Base-by-base conservation (phyloP, 2,797 vertebrate species). In the Enteromius fasciolatus region DNA sequence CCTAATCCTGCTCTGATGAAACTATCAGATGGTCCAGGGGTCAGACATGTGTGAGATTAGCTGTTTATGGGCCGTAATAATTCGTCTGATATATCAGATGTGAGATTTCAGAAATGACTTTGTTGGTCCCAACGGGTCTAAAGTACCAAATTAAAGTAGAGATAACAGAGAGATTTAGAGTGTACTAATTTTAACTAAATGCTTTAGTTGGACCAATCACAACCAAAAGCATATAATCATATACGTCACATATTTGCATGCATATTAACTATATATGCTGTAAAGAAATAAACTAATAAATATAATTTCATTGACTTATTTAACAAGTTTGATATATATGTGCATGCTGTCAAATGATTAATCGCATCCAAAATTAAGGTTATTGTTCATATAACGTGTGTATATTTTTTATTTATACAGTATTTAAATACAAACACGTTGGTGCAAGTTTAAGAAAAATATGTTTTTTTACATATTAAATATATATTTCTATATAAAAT, bases 31-130 rank as follows among this genome's bases (percentile, higher is more conserved):
- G 12, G 20, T 64, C 11, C 48, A 75, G 12, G 25, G 80, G 36
- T 76, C 73, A 76, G n/a, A 33, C 33, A 48, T 48, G 36, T 23
- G 25, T 46, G 20, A 68, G 64, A 82, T 76, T 76, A 82, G 73
- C 73, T 4, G 36, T 82, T 76, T 69, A 82, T 69, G 20, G 81
- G 18, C 39, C 3, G 28, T 20, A 76, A 76, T 59, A 59, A 76
- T 46, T 33, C 33, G 33, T 18, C 23, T 33, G 15, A 82, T 76
- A n/a, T 31, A 66, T 67, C 46, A 67, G 61, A 39, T 48, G 10
- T 17, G 44, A 44, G 48, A 68, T 57, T 68, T 31, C 18, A 48
- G 25, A 81, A 57, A 59, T 46, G 3, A 70, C 17, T 20, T 11
- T 0, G 11, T 36, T 54, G n/a, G 70, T 81, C 44, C 25, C 39